Evolutionary conservation across 2,113 vertebrate species (phyloP).

Genomic region (Lophius piscatorius): DNA sequence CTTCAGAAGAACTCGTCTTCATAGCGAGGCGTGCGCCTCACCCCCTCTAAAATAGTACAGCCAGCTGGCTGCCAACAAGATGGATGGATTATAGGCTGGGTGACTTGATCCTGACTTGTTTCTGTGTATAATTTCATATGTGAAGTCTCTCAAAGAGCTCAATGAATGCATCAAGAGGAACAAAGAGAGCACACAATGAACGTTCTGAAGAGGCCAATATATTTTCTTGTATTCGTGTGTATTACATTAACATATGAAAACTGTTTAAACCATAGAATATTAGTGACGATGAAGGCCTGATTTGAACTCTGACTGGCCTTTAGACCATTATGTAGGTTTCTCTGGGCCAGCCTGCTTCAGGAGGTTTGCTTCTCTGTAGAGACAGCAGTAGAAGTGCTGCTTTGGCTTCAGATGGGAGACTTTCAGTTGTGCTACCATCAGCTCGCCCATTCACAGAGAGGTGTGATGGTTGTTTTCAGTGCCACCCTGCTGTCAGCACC

Average conservation of each 20-base stretch:
- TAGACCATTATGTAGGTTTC: slow-evolving; percentile 37
- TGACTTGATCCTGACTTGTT: slow-evolving; percentile 73
- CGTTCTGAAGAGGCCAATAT: slow-evolving; percentile 58
- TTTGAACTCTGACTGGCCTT: slow-evolving; percentile 28
- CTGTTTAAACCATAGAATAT: slow-evolving; percentile 39
- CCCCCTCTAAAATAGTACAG: slow-evolving; percentile 70
- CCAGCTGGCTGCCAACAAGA: slow-evolving; percentile 84
- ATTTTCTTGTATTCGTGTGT: slow-evolving; percentile 57
- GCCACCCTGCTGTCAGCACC: slow-evolving; percentile 57
- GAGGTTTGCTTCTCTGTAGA: slow-evolving; percentile 49
- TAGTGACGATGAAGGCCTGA: slow-evolving; percentile 32
- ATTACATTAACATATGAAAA: slow-evolving; percentile 68
- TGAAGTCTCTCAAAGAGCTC: slow-evolving; percentile 63
- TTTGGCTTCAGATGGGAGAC: slow-evolving; percentile 70
- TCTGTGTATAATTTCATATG: slow-evolving; percentile 74
- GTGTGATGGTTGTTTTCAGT: slow-evolving; percentile 78
- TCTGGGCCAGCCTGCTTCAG: slow-evolving; percentile 34
- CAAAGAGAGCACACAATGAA: slow-evolving; percentile 53
- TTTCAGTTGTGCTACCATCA: slow-evolving; percentile 80
- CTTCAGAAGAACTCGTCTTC: slow-evolving; percentile 59
- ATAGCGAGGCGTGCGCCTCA: slow-evolving; percentile 51
- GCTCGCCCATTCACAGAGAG: slow-evolving; percentile 70
- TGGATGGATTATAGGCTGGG: slow-evolving; percentile 82
- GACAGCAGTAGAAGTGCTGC: slow-evolving; percentile 64
- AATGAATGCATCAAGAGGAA: slow-evolving; percentile 56